phyloP scores from a whole-genome alignment of 37 sponge, comb jelly and placozoan species.

The Theonella swinhoei region DNA sequence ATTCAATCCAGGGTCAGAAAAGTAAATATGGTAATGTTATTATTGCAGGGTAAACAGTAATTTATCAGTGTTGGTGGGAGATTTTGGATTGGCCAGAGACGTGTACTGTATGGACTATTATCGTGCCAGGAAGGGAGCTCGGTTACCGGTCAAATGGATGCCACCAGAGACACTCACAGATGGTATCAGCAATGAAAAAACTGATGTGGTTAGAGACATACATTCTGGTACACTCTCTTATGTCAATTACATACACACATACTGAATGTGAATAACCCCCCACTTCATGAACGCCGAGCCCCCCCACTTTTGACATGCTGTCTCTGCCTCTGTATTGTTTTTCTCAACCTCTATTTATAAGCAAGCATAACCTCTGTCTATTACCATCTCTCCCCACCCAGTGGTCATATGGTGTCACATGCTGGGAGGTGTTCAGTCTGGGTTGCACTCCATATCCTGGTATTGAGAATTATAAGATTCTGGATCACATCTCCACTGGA shows the following conservation, averaged over 20 bases:
- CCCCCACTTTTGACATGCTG: too few relatives aligned
- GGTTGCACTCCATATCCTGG: slow-evolving; percentile 26
- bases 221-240: too few relatives aligned
- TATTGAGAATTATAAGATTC: slow-evolving; percentile 23
- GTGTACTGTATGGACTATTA: background rate
- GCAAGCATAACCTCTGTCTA: too few relatives aligned
- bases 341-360: too few relatives aligned
- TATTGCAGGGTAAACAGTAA: background rate
- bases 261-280: too few relatives aligned
- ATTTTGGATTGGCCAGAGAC: background rate
- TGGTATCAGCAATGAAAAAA: background rate
- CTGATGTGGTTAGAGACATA: background rate
- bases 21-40: too few relatives aligned
- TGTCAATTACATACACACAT: too few relatives aligned
- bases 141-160: background rate
- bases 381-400: background rate
- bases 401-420: slow-evolving; percentile 52
- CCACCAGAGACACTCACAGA: background rate
- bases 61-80: background rate
- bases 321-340: too few relatives aligned
- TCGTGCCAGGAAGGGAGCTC: background rate
- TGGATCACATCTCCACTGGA: slow-evolving; percentile 11
- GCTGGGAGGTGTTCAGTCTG: slow-evolving; percentile 46
- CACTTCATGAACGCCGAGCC: too few relatives aligned
- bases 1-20: too few relatives aligned